Evolutionary conservation across 2,888 invertebrate species (phyloP), one percentile per base, ranked within the genome.

Genomic region (Athetis lepigone): DNA sequence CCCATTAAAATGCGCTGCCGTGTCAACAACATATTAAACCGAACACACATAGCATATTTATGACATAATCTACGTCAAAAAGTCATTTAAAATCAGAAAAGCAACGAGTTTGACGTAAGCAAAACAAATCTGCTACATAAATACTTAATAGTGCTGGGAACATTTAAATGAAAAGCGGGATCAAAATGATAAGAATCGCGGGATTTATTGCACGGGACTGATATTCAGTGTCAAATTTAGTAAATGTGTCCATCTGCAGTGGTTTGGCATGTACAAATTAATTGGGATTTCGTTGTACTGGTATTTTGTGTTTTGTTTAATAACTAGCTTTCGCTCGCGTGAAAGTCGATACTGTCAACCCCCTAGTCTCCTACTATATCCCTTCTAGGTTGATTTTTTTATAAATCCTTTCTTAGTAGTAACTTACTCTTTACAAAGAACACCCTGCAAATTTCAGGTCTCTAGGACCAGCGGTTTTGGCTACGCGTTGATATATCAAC

Each of bases 31-130:
- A 62, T 46, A 62, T 43, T 56, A 57, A 23, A 40, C 50, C 45
- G 16, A 23, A 39, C 49, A 39, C 57, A 62, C 58, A 33, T 65
- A 56, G 57, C 63, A 74, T 79, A 79, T 79, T 79, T 79, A 75
- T 79, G 58, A 65, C 55, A 68, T n/a, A 51, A 59, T 57, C 23
- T 66, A 46, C 70, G 65, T 77, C 67, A 71, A 71, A 79, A 70
- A 77, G 57, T 63, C 69, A 65, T 79, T 77, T 71, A 74, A 67
- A 79, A 77, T 59, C 77, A 69, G 62, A 79, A 79, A 52, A 77
- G 65, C 55, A 60, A 43, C 57, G 23, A 36, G 42, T 37, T 42
- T 79, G 73, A 70, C 77, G 73, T 47, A 36, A 50, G 33, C 58
- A 23, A 50, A 61, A 67, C 52, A 58, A 43, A 64, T 66, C 47